Percentiles rank a stretch among this genome's conserved stretches.
Conservation (phyloP, 2,113 vertebrate species). For the Halichoeres trimaculatus region DNA sequence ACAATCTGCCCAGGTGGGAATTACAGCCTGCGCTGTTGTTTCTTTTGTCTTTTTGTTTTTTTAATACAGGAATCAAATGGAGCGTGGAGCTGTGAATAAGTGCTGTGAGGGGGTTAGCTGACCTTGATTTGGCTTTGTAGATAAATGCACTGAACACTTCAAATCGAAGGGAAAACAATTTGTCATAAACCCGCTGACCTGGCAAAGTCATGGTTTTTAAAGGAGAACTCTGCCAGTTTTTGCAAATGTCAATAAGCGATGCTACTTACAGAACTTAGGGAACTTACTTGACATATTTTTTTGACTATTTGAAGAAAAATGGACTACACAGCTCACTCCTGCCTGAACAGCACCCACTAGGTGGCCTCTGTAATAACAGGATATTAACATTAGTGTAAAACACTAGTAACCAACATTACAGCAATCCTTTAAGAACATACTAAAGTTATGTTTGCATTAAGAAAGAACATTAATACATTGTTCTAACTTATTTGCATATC, state of each 20-base stretch:
- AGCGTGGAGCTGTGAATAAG: conserved; percentile 56
- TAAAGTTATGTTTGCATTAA: too few relatives aligned
- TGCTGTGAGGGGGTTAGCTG: conserved; percentile 40
- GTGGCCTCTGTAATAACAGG: too few relatives aligned
- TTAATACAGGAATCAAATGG: conserved; percentile 53
- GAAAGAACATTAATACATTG: too few relatives aligned
- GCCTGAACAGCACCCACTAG: too few relatives aligned
- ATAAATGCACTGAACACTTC: conserved; percentile 44
- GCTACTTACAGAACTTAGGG: background rate
- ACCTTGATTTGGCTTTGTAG: conserved; percentile 72
- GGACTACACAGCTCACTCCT: too few relatives aligned
- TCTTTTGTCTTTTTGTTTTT: conserved; percentile 1
- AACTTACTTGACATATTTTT: too few relatives aligned
- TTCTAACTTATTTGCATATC: too few relatives aligned
- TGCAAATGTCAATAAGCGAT: background rate
- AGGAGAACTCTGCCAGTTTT: conserved; percentile 15
- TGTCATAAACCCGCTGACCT: conserved; percentile 36
- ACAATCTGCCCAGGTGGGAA: conserved; percentile 65
- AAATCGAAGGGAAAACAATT: conserved; percentile 25
- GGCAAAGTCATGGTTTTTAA: conserved; percentile 22
- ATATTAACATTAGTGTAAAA: too few relatives aligned
- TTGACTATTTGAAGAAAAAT: too few relatives aligned
- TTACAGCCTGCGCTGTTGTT: conserved; percentile 48
- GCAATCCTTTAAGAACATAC: too few relatives aligned
- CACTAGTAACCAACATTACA: too few relatives aligned